Evolutionary conservation across 2,113 vertebrate species (phyloP), one percentile per base, ranked within the genome.

Genomic region (Willisornis vidua): DNA sequence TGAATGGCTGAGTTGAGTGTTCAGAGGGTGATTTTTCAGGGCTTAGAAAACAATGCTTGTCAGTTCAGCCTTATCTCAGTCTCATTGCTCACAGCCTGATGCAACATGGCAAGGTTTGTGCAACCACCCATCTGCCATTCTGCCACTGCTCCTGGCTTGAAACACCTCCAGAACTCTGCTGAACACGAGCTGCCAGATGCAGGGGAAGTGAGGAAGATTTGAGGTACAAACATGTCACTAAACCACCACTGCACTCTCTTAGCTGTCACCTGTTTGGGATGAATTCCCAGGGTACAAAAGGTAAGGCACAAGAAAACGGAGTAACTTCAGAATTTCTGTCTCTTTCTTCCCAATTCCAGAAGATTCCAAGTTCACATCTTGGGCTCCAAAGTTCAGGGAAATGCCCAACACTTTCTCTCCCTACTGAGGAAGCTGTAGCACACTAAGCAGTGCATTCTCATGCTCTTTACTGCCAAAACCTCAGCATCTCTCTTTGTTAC

Each of bases 161-260:
- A 94, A 45, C 52, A 43, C 48, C 80, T 93, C 79, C 93, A 86
- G 76, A n/a, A n/a, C 43, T 89, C 70, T 62, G 54, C 49, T 76
- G 68, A 90, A 71, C 29, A 52, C 0, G 0, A 81, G 45, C 68
- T 90, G 51, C 29, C 83, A 74, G 33, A 55, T 29, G 49, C 16
- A 43, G 18, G 48, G 41, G 28, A 82, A 25, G 19, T 62, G 7
- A 5, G 4, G 45, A 90, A 87, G 74, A 68, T 65, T 1, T 33
- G 62, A 61, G 48, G 58, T 3, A 62, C 28, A 86, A 81, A 78
- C 5, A 4, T 1, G 17, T 39, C 73, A 65, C 62, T 90, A 72
- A 96, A 90, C 75, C 90, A 96, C 90, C 49, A 72, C 93, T 75
- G 90, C 86, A 85, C n/a, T 72, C 83, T 84, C 76, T 52, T 11